Evolutionary conservation across 1,140 invertebrate species (phyloP), one percentile per base, ranked within the genome.

Genomic region (Oryzaephilus surinamensis): DNA sequence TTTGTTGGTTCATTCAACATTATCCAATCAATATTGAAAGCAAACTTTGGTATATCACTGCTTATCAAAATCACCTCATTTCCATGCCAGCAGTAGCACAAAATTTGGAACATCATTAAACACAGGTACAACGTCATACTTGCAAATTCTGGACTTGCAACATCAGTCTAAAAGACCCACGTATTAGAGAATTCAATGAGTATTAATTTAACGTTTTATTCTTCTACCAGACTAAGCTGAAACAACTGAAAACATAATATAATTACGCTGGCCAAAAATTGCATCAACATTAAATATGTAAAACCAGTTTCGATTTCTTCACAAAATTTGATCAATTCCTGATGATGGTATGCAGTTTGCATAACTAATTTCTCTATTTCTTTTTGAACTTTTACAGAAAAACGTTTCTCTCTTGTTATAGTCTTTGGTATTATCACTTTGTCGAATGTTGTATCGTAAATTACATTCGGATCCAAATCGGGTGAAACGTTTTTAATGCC

Each of bases 1-100:
- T 70, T 66, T 12, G 62, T 51, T 8, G 36, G 6, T 11, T 58
- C 33, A 28, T 43, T 39, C 4, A 41, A 23, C 13, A 26, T 18
- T n/a, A 51, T 44, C 52, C 54, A 57, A 26, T 45, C 31, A 26
- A 41, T 41, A 20, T 48, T 37, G 30, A 46, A 57, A 10, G 41
- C 40, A 37, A 36, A 36, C 8, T 19, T 8, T 5, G 44, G 21
- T 7, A 57, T 23, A 15, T 39, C n/a, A 15, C 54, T 44, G 19
- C 52, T 56, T 32, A 47, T 26, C 19, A 51, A 33, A 16, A 19
- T 30, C 5, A 51, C 39, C 33, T 48, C 43, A 35, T 48, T 45
- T 0, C 46, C 46, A 10, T 42, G 24, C 24, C 31, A 45, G 19
- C 46, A 48, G 32, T 42, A 48, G 18, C 33, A 30, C 3, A 37